Evolutionary conservation across 2,888 invertebrate species (phyloP).

Genomic region (Melitaea athalia): DNA sequence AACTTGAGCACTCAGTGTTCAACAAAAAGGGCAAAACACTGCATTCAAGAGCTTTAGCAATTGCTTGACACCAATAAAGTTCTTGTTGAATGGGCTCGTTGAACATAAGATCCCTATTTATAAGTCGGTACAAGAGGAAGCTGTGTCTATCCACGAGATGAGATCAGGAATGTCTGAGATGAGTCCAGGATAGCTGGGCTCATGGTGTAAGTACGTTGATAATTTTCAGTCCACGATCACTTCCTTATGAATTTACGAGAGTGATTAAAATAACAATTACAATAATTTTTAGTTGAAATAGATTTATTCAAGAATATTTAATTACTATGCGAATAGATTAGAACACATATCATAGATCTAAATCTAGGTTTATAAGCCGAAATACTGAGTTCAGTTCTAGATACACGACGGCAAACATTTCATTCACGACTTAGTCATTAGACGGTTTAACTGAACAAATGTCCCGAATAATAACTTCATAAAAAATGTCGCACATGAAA

Average conservation of each 20-base stretch:
- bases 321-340: not conserved
- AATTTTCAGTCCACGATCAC: not conserved
- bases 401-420: not conserved
- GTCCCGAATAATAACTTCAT: not conserved
- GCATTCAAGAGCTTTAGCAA: no score
- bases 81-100: not conserved
- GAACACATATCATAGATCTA: not conserved
- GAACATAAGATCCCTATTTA: slow-evolving; percentile 1
- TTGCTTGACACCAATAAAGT: slow-evolving; percentile 1
- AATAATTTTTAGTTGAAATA: no score
- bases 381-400: not conserved
- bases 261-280: not conserved
- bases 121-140: slow-evolving; percentile 5
- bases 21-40: not conserved
- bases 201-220: not conserved
- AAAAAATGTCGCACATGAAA: slow-evolving; percentile 1
- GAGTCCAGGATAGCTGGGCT: not conserved
- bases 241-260: no score
- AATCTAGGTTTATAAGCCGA: not conserved
- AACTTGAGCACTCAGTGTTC: not conserved
- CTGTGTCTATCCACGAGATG: not conserved
- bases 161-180: not conserved
- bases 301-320: no score
- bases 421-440: no score
- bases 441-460: slow-evolving; percentile 1